Evolutionary conservation across 2,797 vertebrate genomes (phyloP), one percentile per base, ranked within the genome.

Genomic region (Paguma larvata): DNA sequence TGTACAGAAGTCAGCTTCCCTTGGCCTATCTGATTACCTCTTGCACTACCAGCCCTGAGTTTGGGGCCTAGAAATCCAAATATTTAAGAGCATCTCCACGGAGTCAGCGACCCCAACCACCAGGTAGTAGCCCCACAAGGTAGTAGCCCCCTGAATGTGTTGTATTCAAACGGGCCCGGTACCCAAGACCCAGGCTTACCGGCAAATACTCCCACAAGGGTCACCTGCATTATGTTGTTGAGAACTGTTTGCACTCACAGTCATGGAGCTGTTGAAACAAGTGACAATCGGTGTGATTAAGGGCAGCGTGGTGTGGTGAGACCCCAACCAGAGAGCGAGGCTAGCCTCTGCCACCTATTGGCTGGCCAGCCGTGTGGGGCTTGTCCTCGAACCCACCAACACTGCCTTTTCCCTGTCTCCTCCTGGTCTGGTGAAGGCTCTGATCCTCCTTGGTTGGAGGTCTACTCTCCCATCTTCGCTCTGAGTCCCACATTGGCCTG

Each of bases 151-250:
- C 0, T 6, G 18, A 65, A 5, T 2, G 38, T 1, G 9, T 7
- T 38, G 2, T 38, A 21, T 32, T 53, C 13, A 86, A 63, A 6
- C 7, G 14, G 41, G 19, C 46, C 30, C 2, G 51, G 30, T 1
- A 9, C 65, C 38, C 59, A 38, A 44, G 53, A 3, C 1, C 1
- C n/a, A n/a, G 27, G 10, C 16, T 4, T 3, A n/a, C 25, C 16
- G 77, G 59, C 46, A 13, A 1, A 19, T 44, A 4, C 14, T 27
- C 11, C 11, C 72, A 19, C 89, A 70, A 73, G 34, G 27, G 12
- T 23, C 32, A 0, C 0, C 3, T 6, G 3, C 2, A 0, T 14
- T 38, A 32, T 7, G 5, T 68, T 8, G 18, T 10, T 12, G 30
- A 30, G 65, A 18, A 56, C 34, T 80, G 34, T 7, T 32, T 16